phyloP scores from a whole-genome alignment of 2,113 vertebrate genomes.

The Pelecanoides urinatrix region DNA sequence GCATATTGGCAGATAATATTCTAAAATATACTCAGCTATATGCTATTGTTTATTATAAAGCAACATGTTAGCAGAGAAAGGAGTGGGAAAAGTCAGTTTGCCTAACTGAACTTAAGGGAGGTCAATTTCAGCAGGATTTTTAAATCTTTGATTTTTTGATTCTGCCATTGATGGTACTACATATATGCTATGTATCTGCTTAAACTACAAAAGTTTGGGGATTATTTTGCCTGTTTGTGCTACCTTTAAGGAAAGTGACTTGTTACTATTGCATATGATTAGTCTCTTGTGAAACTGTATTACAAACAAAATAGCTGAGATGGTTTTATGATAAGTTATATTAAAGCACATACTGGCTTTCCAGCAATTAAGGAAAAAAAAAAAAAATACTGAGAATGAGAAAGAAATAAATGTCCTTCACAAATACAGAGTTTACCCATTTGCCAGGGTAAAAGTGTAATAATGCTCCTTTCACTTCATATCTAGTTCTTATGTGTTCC shows the following conservation, averaged over 20 bases:
- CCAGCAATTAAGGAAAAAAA: neutral
- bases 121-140: neutral
- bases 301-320: neutral
- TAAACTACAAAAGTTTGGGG: neutral
- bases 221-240: neutral
- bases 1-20: neutral
- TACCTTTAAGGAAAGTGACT: neutral
- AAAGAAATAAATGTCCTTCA: neutral
- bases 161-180: neutral
- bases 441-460: neutral
- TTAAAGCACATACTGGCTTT: neutral
- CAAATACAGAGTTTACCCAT: accelerated
- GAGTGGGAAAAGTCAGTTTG: neutral
- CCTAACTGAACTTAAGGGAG: neutral
- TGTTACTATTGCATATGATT: neutral
- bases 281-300: neutral
- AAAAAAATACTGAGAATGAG: neutral
- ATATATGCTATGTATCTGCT: neutral
- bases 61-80: neutral
- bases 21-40: neutral
- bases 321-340: neutral
- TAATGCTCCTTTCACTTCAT: neutral
- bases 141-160: neutral
- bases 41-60: neutral
- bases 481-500: neutral